phyloP scores from a whole-genome alignment of 2,113 vertebrate species.

The Pyrgilauda ruficollis region DNA sequence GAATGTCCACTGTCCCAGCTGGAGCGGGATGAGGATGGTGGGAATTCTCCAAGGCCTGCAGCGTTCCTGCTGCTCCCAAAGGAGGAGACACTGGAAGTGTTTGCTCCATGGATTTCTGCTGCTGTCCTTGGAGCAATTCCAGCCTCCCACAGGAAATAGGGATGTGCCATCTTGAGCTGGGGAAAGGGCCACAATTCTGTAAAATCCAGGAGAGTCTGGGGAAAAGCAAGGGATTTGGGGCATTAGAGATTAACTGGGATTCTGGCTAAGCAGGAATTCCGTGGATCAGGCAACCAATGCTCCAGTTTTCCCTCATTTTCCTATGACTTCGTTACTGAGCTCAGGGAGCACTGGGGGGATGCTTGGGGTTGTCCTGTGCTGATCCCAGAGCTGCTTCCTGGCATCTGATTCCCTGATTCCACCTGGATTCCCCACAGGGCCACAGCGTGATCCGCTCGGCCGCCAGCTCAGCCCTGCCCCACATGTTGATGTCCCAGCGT shows the following conservation, averaged over 20 bases:
- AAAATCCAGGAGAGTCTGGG: not conserved
- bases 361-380: accelerated
- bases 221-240: accelerated
- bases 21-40: not conserved
- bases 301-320: accelerated
- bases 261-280: accelerated
- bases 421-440: accelerated
- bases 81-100: not conserved
- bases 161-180: too few relatives aligned
- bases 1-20: not conserved
- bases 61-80: not conserved
- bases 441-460: not conserved
- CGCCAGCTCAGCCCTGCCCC: not conserved
- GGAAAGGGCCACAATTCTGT: accelerated
- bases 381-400: accelerated
- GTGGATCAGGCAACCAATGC: accelerated
- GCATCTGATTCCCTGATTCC: too few relatives aligned
- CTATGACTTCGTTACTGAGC: accelerated
- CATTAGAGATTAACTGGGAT: accelerated
- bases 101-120: accelerated
- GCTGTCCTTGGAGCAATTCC: not conserved
- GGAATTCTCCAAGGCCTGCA: not conserved
- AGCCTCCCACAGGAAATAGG: accelerated
- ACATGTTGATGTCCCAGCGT: not conserved
- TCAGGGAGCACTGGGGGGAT: accelerated